Conservation (phyloP, 2,113 vertebrate genomes). For the Uropsilus gracilis region DNA sequence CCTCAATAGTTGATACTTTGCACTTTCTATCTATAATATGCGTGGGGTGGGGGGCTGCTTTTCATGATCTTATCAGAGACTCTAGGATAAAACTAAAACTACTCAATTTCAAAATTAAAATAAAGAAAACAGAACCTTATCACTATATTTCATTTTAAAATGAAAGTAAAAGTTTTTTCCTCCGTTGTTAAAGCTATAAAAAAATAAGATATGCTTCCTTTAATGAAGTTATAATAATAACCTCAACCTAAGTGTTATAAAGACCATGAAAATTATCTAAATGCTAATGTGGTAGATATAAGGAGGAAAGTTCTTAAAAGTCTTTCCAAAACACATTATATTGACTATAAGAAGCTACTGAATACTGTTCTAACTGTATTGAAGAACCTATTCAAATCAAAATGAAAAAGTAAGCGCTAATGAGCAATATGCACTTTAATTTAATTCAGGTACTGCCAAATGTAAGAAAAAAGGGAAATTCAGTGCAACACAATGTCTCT, state of each 20-base stretch:
- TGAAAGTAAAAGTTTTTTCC: constrained; percentile 73
- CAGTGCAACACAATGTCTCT: not conserved
- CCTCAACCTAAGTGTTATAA: not conserved
- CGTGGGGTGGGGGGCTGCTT: too few relatives aligned
- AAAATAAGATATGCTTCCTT: constrained; percentile 22
- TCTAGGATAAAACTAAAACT: not conserved
- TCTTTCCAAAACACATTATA: not conserved
- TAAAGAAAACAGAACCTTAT: constrained; percentile 12
- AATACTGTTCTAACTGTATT: not conserved
- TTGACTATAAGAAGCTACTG: not conserved
- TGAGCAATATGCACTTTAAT: not conserved
- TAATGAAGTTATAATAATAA: not conserved
- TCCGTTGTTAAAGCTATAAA: constrained; percentile 32
- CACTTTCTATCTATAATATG: not conserved
- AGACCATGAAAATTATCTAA: not conserved
- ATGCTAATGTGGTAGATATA: not conserved
- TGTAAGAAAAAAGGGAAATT: not conserved
- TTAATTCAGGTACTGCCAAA: not conserved
- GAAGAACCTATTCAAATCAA: not conserved
- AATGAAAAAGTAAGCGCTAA: not conserved
- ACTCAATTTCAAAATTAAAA: not conserved
- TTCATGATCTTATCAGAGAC: not conserved
- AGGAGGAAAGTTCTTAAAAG: not conserved
- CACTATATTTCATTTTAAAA: constrained; percentile 66
- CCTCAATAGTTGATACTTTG: not conserved